Evolutionary conservation across 1,140 invertebrate species (phyloP), one percentile per base, ranked within the genome.

Genomic region (Formica exsecta): DNA sequence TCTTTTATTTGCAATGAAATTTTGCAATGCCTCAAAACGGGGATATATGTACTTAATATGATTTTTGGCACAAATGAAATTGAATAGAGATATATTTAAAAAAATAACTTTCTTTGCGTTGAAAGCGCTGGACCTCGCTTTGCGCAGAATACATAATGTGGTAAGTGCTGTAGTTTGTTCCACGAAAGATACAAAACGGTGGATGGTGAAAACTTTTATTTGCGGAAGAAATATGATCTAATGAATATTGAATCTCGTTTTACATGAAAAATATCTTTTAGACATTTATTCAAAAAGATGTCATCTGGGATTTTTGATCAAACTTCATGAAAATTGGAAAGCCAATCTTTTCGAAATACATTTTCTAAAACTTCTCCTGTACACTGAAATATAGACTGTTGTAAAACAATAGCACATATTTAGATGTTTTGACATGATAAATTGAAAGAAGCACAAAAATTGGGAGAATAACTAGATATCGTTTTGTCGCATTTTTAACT

Each of bases 391-490:
- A 9, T 59, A 22, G 16, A 29, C 9, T 54, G 22, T 57, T 68
- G 5, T 41, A 41, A 29, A 54, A 54, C 41, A 22, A 11, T 57
- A 80, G 32, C 54, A 68, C 13, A 44, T 44, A 44, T 44, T 66
- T 79, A 38, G 19, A 66, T 19, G 2, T 79, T 36, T 13, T 54
- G 25, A 79, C 29, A 25, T 5, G 11, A 80, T 66, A 51, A 62
- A 80, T 64, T 80, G 64, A 68, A 22, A 80, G 48, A 68, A 80
- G 7, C 54, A n/a, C 19, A n/a, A n/a, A 6, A 32, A 9, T 65
- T 76, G 32, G 19, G 9, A 66, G 7, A 66, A 54, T 77, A 79
- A 79, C 22, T 68, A 0, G 13, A 38, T 13, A 68, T 41, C 9
- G 16, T 36, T 68, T 25, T 76, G 3, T 62, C 19, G 8, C 9